Percentiles rank a stretch among this genome's conserved stretches.
phyloP scores from a whole-genome alignment of 2,797 vertebrate species.

The Lates japonicus region DNA sequence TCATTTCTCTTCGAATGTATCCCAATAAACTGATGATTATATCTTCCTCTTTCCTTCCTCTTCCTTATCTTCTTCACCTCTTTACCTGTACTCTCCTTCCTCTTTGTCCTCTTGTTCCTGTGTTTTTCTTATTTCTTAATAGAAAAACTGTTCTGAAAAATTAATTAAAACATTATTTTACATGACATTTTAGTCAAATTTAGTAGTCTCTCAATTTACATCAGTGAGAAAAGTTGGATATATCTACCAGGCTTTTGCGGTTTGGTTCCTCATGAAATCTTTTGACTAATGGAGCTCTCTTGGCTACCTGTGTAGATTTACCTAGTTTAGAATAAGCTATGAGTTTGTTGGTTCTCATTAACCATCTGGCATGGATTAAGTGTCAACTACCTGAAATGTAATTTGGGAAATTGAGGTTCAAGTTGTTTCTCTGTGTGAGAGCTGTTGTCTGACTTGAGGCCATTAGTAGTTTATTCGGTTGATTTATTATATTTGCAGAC shows the following conservation, averaged over 20 bases:
- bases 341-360: neutral
- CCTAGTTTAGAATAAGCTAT: neutral
- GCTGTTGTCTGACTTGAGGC: neutral
- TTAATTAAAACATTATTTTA: no score
- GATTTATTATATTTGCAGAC: slow-evolving; percentile 11
- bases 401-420: neutral
- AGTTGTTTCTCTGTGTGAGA: slow-evolving; percentile 5
- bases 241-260: neutral
- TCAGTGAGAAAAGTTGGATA: neutral
- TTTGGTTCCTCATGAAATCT: neutral
- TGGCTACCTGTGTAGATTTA: neutral
- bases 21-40: neutral
- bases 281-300: neutral
- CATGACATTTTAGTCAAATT: neutral
- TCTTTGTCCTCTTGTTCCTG: slow-evolving; percentile 6
- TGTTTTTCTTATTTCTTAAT: neutral
- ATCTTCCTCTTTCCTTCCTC: slow-evolving; percentile 26
- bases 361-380: neutral
- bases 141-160: neutral
- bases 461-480: slow-evolving; percentile 41
- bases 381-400: slow-evolving; percentile 18
- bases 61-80: neutral
- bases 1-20: neutral
- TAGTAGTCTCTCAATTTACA: neutral
- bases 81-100: neutral